Evolutionary conservation across 2,797 vertebrate species (phyloP).

Genomic region (Tamandua tetradactyla): DNA sequence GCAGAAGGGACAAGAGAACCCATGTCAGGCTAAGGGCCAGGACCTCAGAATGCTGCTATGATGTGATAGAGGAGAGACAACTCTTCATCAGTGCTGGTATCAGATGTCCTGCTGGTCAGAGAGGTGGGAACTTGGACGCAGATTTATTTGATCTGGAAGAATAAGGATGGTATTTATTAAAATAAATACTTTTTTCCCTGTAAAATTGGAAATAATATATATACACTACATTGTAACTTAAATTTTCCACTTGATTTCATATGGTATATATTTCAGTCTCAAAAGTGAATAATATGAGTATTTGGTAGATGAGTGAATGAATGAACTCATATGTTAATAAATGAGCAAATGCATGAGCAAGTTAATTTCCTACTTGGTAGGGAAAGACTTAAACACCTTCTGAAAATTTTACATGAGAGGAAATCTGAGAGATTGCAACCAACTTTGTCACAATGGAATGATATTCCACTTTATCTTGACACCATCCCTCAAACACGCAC

Average conservation of each 20-base stretch:
- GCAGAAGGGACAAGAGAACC: background rate
- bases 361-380: background rate
- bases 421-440: constrained; percentile 32
- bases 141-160: background rate
- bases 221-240: background rate
- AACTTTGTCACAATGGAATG: background rate
- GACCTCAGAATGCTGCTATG: background rate
- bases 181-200: background rate
- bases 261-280: constrained; percentile 2
- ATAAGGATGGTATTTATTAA: background rate
- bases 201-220: background rate
- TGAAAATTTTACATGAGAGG: constrained; percentile 23
- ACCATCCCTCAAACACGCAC: background rate
- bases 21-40: background rate
- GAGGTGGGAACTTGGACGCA: background rate
- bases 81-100: background rate
- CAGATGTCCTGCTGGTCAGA: background rate
- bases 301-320: background rate
- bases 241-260: background rate
- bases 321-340: background rate
- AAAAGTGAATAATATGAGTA: background rate
- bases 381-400: background rate
- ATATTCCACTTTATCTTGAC: background rate
- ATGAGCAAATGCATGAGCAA: background rate
- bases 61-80: background rate